Evolutionary conservation across 2,113 vertebrate genomes (phyloP).

Genomic region (Cygnus atratus): DNA sequence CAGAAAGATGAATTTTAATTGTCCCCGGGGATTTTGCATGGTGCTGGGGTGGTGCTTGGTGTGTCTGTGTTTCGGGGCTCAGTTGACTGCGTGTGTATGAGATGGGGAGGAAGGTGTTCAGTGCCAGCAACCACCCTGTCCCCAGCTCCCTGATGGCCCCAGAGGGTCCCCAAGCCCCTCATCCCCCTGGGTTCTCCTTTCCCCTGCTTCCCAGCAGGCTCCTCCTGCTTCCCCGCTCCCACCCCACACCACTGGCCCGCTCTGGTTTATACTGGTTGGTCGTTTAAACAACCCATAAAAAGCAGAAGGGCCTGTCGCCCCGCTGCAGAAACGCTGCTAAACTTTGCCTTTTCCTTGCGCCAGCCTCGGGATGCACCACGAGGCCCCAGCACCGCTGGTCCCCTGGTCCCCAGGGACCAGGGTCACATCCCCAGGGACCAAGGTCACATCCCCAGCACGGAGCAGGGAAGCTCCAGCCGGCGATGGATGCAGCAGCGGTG

Average conservation of each 20-base stretch:
- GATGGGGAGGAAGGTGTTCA: rapidly evolving
- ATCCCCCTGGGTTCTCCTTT: not conserved
- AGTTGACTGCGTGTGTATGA: not conserved
- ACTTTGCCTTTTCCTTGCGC: not conserved
- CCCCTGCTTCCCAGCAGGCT: not conserved
- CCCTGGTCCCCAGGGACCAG: not conserved
- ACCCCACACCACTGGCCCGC: not conserved
- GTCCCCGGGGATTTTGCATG: not conserved
- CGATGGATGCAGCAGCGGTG: rapidly evolving
- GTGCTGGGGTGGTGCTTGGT: not conserved
- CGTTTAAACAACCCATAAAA: slow-evolving; percentile 58
- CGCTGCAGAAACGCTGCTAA: not conserved
- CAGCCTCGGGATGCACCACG: not conserved
- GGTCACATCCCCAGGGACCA: not conserved
- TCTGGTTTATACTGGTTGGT: slow-evolving; percentile 12
- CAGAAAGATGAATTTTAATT: rapidly evolving
- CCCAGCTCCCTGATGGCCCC: rapidly evolving
- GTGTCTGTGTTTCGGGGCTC: not conserved
- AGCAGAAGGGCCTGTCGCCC: not conserved
- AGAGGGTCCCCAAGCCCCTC: not conserved
- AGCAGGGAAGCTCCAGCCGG: not conserved
- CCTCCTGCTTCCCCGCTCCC: not conserved
- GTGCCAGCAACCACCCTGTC: not conserved
- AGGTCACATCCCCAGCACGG: not conserved
- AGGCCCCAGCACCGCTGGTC: not conserved